Conservation (phyloP, 2,888 invertebrate species). For the Drepana falcataria region DNA sequence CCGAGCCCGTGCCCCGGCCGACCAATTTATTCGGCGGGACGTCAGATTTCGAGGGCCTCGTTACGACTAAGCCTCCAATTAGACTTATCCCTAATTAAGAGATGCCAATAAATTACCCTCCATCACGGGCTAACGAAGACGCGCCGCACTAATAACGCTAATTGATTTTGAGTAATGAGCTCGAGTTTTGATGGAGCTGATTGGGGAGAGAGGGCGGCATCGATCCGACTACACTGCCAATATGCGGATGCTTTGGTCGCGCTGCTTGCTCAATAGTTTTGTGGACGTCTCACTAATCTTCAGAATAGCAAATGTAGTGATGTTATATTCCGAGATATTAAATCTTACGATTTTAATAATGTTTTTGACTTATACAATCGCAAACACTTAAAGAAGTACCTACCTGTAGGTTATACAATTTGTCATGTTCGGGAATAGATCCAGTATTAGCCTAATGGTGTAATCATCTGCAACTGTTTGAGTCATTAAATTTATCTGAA, state of each 20-base stretch:
- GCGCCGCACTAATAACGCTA: conserved; percentile 78
- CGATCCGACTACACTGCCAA: conserved; percentile 38
- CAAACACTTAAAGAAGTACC: too few relatives aligned
- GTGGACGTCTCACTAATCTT: conserved; percentile 16
- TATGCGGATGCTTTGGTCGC: conserved; percentile 22
- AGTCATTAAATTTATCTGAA: too few relatives aligned
- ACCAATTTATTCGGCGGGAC: conserved; percentile 76
- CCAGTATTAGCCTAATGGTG: too few relatives aligned
- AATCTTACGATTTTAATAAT: too few relatives aligned
- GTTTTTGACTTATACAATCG: too few relatives aligned
- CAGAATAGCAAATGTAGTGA: background rate
- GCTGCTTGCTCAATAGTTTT: conserved; percentile 14
- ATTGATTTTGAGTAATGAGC: conserved; percentile 80
- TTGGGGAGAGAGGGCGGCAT: conserved; percentile 55
- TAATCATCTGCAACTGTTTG: too few relatives aligned
- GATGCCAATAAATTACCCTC: conserved; percentile 81
- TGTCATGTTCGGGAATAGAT: too few relatives aligned
- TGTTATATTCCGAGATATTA: too few relatives aligned
- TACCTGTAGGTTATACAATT: too few relatives aligned
- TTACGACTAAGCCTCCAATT: conserved; percentile 80
- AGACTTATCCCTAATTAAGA: conserved; percentile 81
- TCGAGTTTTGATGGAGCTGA: conserved; percentile 75
- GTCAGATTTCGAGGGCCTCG: conserved; percentile 79
- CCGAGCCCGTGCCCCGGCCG: conserved; percentile 47
- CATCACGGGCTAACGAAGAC: conserved; percentile 79